These are phyloP conservation scores for Solenodon paradoxus DNA, from an alignment of 2,113 vertebrate species.

Conservation along the genomic window DNA sequence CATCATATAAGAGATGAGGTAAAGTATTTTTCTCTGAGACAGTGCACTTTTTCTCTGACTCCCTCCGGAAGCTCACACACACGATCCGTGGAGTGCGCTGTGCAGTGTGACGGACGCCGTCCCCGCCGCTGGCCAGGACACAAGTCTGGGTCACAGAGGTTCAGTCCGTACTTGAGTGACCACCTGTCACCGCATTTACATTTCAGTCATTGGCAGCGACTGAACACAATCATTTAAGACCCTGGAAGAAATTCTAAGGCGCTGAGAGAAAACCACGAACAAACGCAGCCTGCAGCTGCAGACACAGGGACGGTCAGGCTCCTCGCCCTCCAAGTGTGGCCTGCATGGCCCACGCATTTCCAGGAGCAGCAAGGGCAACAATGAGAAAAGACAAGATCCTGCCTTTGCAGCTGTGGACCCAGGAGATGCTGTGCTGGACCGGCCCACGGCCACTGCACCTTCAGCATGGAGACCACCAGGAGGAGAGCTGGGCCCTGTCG, in stretches of 20 bases:
- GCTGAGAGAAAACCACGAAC: not conserved
- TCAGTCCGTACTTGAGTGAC: no score
- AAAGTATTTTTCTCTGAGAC: not conserved
- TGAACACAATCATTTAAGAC: not conserved
- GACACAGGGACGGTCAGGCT: not conserved
- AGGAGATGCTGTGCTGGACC: not conserved
- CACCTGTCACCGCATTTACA: no score
- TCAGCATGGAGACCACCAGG: no score
- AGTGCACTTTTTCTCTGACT: not conserved
- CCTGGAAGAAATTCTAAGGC: not conserved
- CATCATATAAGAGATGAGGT: not conserved
- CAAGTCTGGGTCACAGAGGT: no score
- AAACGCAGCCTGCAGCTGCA: not conserved
- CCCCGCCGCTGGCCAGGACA: no score
- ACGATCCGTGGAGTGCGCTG: not conserved
- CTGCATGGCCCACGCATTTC: not conserved
- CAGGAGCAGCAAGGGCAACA: constrained; percentile 39
- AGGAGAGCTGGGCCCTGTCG: no score
- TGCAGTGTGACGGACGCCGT: no score
- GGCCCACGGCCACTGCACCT: no score
- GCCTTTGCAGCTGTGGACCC: constrained; percentile 47
- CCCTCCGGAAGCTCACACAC: not conserved
- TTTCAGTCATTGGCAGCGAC: no score
- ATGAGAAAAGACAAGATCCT: constrained; percentile 61
- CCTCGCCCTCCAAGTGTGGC: not conserved